Evolutionary conservation across 2,797 vertebrate genomes (phyloP).

Genomic region (Anniella stebbinsi): DNA sequence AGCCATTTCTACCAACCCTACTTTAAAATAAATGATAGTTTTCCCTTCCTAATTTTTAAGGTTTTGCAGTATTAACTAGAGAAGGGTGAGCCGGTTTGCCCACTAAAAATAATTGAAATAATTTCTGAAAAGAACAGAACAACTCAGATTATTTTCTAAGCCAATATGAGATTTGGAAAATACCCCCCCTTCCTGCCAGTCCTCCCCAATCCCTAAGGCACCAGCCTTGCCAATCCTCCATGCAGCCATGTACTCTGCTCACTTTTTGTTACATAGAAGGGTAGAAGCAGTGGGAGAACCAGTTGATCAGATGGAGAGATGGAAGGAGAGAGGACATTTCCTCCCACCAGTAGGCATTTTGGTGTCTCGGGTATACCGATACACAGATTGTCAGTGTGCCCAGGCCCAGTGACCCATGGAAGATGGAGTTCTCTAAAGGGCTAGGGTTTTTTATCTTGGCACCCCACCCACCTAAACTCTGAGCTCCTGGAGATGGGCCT

Average conservation of each 20-base stretch:
- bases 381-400: neutral
- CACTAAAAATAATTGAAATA: neutral
- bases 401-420: neutral
- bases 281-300: neutral
- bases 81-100: neutral
- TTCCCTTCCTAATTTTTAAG: neutral
- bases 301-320: neutral
- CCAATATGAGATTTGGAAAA: neutral
- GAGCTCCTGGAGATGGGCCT: neutral
- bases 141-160: neutral
- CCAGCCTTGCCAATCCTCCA: neutral
- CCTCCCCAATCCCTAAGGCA: neutral
- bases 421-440: neutral
- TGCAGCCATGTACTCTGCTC: neutral
- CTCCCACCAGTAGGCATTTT: neutral
- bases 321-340: neutral
- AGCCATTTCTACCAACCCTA: neutral
- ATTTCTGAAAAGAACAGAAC: neutral
- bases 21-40: too few species aligned
- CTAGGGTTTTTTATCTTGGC: neutral
- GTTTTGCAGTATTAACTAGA: neutral
- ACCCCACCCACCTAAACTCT: neutral
- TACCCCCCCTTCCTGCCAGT: neutral
- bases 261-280: neutral
- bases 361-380: neutral